These are phyloP conservation scores for Acrocephalus arundinaceus DNA, from an alignment of 2,113 vertebrate species.

Conservation along the genomic window DNA sequence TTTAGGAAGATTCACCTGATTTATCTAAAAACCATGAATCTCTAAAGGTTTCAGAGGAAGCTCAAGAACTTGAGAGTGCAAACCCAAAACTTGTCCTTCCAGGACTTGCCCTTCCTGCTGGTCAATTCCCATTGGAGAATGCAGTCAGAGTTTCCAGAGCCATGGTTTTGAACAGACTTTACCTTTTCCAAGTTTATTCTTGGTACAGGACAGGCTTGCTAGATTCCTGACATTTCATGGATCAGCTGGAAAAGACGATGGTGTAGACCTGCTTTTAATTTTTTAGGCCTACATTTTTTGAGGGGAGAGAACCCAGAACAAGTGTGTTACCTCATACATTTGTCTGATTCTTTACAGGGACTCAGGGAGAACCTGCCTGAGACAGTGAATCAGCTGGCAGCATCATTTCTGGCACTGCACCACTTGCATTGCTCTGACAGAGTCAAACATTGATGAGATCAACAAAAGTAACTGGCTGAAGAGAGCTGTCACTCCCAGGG, in stretches of 20 bases:
- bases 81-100: neutral
- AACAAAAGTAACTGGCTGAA: neutral
- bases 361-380: neutral
- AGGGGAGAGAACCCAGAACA: neutral
- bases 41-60: neutral
- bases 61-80: neutral
- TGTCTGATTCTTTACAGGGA: neutral
- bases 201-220: neutral
- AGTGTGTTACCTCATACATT: neutral
- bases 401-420: neutral
- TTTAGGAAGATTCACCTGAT: neutral
- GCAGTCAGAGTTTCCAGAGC: neutral
- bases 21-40: neutral
- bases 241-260: neutral
- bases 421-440: neutral
- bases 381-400: neutral
- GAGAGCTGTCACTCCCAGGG: neutral
- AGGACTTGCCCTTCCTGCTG: neutral
- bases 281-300: neutral
- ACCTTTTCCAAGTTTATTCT: neutral
- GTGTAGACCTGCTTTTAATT: neutral
- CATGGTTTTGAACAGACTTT: neutral
- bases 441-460: neutral
- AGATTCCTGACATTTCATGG: neutral
- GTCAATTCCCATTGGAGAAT: neutral